Evolutionary conservation across 2,113 vertebrate species (phyloP).

Genomic region (Malurus melanocephalus): DNA sequence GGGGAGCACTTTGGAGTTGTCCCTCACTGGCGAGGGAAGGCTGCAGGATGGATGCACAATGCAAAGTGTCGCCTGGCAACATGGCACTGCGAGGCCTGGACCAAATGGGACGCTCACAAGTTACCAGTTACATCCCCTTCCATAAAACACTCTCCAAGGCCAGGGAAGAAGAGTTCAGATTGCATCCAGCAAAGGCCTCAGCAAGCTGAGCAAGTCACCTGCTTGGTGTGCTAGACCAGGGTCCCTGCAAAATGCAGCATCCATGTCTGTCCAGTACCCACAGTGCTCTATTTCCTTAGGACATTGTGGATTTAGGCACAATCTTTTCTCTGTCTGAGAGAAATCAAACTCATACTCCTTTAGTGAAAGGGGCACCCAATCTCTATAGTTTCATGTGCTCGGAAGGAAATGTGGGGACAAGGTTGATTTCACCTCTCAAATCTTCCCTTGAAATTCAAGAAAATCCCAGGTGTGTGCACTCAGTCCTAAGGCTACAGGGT

Average conservation of each 20-base stretch:
- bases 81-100: background rate
- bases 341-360: background rate
- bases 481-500: background rate
- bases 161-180: background rate
- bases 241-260: background rate
- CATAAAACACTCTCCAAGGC: background rate
- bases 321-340: background rate
- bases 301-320: background rate
- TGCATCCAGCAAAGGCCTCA: background rate
- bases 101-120: background rate
- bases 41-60: background rate
- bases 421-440: background rate
- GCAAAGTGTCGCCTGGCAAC: background rate
- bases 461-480: background rate
- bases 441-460: background rate
- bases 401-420: background rate
- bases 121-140: background rate
- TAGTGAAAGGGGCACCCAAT: background rate
- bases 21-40: background rate
- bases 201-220: background rate
- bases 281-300: background rate
- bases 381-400: background rate
- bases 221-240: rapidly evolving
- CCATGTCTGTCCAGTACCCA: background rate
- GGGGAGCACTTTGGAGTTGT: background rate